Conservation (phyloP, 2,797 vertebrate genomes). For the Urophycis tenuis region DNA sequence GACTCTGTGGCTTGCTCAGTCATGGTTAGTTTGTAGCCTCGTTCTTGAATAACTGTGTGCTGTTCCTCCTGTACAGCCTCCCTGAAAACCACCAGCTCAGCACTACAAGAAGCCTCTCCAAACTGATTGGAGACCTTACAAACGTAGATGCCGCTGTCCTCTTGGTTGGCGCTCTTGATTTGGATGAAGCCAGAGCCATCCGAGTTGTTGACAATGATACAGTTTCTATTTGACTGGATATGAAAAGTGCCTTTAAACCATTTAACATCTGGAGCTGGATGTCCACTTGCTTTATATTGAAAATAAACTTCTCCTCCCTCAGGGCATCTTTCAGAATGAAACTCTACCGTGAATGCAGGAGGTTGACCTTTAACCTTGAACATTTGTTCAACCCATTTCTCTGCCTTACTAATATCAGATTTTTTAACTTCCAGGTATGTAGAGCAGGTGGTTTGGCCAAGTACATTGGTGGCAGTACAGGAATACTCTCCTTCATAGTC, state of each 20-base stretch:
- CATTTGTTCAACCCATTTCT: slow-evolving; percentile 73
- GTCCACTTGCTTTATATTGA: slow-evolving; percentile 69
- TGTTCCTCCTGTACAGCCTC: slow-evolving; percentile 62
- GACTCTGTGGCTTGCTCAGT: slow-evolving; percentile 75
- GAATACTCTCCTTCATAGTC: slow-evolving; percentile 83
- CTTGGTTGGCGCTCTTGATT: slow-evolving; percentile 63
- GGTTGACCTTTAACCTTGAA: slow-evolving; percentile 69
- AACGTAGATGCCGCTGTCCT: slow-evolving; percentile 76
- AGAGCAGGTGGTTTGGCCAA: slow-evolving; percentile 75
- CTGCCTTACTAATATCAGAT: slow-evolving; percentile 58
- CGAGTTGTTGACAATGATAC: slow-evolving; percentile 63
- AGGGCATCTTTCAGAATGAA: slow-evolving; percentile 64
- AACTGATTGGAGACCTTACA: slow-evolving; percentile 77
- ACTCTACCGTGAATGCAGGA: slow-evolving; percentile 71
- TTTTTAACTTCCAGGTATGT: slow-evolving; percentile 75
- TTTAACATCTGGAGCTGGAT: slow-evolving; percentile 71
- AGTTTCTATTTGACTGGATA: slow-evolving; percentile 65
- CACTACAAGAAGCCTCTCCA: slow-evolving; percentile 74
- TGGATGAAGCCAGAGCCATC: slow-evolving; percentile 79
- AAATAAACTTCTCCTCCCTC: slow-evolving; percentile 73
- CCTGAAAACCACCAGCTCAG: slow-evolving; percentile 76
- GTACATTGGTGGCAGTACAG: slow-evolving; percentile 77
- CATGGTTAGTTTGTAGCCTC: slow-evolving; percentile 68
- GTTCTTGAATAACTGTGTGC: slow-evolving; percentile 57
- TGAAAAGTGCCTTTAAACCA: slow-evolving; percentile 79